Evolutionary conservation across 2,113 vertebrate species (phyloP).

Genomic region (Polypterus senegalus): DNA sequence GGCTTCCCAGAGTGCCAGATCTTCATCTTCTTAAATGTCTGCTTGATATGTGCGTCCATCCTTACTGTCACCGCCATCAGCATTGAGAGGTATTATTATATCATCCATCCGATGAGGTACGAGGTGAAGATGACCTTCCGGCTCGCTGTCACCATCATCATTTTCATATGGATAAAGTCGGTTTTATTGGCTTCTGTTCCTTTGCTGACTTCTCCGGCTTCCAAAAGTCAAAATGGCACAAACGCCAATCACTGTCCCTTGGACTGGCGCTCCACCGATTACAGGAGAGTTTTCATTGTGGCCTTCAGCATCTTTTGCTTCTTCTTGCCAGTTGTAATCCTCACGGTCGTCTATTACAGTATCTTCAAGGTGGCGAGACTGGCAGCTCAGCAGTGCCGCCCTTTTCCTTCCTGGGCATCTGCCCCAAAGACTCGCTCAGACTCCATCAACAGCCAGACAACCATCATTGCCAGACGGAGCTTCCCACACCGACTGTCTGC

Average conservation of each 20-base stretch:
- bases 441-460: slow-evolving; percentile 72
- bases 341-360: slow-evolving; percentile 70
- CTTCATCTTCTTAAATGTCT: slow-evolving; percentile 67
- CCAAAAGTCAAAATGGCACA: slow-evolving; percentile 41
- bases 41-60: slow-evolving; percentile 75
- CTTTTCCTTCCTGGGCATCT: slow-evolving; percentile 46
- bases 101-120: slow-evolving; percentile 78
- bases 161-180: slow-evolving; percentile 65
- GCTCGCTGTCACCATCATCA: slow-evolving; percentile 53
- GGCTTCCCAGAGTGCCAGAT: slow-evolving; percentile 63
- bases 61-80: slow-evolving; percentile 78
- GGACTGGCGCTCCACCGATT: slow-evolving; percentile 58
- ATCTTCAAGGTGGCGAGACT: slow-evolving; percentile 76
- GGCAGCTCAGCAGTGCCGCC: slow-evolving; percentile 55
- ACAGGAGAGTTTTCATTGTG: slow-evolving; percentile 53
- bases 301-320: slow-evolving; percentile 70
- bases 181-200: slow-evolving; percentile 51
- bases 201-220: slow-evolving; percentile 53
- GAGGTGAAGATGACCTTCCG: slow-evolving; percentile 70
- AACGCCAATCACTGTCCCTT: slow-evolving; percentile 56
- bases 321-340: slow-evolving; percentile 63
- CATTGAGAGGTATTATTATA: slow-evolving; percentile 84
- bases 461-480: slow-evolving; percentile 58
- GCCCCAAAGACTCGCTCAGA: slow-evolving; percentile 51
- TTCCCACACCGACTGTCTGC: slow-evolving; percentile 41